Conservation (phyloP, 1,140 invertebrate genomes). For the Melitaea cinxia region DNA sequence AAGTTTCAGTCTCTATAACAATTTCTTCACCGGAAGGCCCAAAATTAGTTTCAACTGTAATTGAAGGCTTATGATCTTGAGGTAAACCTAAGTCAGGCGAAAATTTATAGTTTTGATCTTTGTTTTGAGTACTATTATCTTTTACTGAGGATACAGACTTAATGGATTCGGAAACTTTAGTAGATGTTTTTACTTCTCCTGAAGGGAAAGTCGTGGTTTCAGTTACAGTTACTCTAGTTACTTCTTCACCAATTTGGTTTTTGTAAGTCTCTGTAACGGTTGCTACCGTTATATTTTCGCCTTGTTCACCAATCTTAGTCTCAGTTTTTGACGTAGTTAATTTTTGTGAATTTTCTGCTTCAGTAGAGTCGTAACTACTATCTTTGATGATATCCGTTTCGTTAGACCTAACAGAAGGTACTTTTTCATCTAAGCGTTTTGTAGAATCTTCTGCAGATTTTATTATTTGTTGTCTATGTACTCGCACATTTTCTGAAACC, state of each 20-base stretch:
- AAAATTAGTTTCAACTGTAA: conserved; percentile 37
- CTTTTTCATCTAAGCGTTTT: not conserved
- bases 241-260: conserved; percentile 40
- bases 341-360: conserved; percentile 6
- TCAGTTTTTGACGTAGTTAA: conserved; percentile 14
- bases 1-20: conserved; percentile 30
- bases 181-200: conserved; percentile 41
- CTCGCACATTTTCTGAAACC: conserved; percentile 18
- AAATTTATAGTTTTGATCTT: not conserved
- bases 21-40: conserved; percentile 38
- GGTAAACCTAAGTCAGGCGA: not conserved
- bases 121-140: not conserved
- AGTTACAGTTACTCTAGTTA: conserved; percentile 42
- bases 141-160: not conserved
- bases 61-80: conserved; percentile 25
- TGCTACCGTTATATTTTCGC: conserved; percentile 35
- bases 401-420: not conserved
- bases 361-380: not conserved
- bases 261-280: conserved; percentile 32
- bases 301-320: conserved; percentile 25
- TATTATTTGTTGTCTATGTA: not conserved
- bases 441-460: conserved; percentile 1
- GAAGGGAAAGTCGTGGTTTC: conserved; percentile 32
- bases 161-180: conserved; percentile 38
- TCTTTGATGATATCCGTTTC: conserved; percentile 1